Base-by-base conservation (phyloP, 2,113 vertebrate genomes). In the Nerophis ophidion region DNA sequence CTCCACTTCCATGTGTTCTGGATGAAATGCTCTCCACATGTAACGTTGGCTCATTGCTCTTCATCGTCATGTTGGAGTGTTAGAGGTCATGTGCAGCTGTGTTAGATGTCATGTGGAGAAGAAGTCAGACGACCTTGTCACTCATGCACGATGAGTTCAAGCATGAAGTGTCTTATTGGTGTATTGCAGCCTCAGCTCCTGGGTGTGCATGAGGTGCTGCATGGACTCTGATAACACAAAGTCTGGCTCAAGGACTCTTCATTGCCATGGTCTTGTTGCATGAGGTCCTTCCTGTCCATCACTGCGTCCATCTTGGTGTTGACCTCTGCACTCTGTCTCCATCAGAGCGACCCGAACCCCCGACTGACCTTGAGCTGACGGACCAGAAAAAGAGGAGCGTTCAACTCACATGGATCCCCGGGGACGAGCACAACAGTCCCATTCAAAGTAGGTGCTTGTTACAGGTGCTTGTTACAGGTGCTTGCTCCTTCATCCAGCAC, bases 331-430 rank as follows among this genome's bases (percentile, higher is more conserved):
- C 50, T 69, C 50, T 66, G 8, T 63, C 67, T 67, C 72, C 84
- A 72, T 36, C 89, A 99, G 97, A 94, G 85, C 86, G 82, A 59
- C 97, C 97, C 6, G 92, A 94, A 74, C 87, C 93, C 60, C 94
- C 97, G 0, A 93, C 91, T 70, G 97, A 98, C 85, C 91, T 99
- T 65, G 97, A 99, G 84, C 65, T 99, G 79, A 97, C 96, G 3
- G 92, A 91, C 84, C 90, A 86, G 48, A 90, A 87, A 14, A 91
- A 92, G 79, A 92, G 90, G 82, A 98, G 92, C 7, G 70, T 96
- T 66, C 90, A 92, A 57, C 92, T 99, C 54, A 93, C 96, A 0
- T 99, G 97, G 97, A 90, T 86, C 47, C 95, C 96, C 33, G 96
- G 96, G 66, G 88, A 95, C 11, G 96, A 98, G 58, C 92, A 98